phyloP scores from a whole-genome alignment of 1,140 invertebrate species.

The Stegodyphus mimosarum region DNA sequence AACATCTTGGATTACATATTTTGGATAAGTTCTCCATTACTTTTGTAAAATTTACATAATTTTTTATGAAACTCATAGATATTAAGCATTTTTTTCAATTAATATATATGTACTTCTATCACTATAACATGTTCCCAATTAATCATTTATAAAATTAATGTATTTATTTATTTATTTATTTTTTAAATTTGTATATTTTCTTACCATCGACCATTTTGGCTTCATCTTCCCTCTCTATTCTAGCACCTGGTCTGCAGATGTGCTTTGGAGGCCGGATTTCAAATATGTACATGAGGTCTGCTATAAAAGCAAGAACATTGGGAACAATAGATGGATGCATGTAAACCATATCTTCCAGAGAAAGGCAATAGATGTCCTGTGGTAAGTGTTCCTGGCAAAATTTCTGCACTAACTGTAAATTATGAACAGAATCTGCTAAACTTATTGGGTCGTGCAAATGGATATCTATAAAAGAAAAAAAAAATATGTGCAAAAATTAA shows the following conservation, averaged over 20 bases:
- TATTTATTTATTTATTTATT: too few relatives aligned
- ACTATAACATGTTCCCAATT: too few relatives aligned
- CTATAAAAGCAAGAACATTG: constrained; percentile 93
- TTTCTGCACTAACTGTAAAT: constrained; percentile 87
- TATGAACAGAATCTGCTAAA: constrained; percentile 92
- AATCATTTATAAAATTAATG: background rate
- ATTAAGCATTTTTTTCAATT: too few relatives aligned
- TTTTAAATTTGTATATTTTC: too few relatives aligned
- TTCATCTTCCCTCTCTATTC: constrained; percentile 51
- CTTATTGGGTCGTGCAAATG: constrained; percentile 70
- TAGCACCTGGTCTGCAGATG: constrained; percentile 77
- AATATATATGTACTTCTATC: too few relatives aligned
- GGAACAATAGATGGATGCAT: constrained; percentile 92
- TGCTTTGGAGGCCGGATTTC: constrained; percentile 93
- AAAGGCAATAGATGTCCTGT: constrained; percentile 92
- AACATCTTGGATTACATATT: too few relatives aligned
- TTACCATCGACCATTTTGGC: constrained; percentile 35
- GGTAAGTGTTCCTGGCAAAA: constrained; percentile 87
- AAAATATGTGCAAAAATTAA: background rate
- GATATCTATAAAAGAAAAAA: constrained; percentile 68
- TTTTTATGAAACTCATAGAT: too few relatives aligned
- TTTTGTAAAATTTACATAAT: too few relatives aligned
- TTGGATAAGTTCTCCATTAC: too few relatives aligned
- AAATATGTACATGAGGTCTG: constrained; percentile 94
- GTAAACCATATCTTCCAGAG: constrained; percentile 95